A percentile compares a stretch with the other conserved stretches of the same genome.
These are phyloP conservation scores for Nixonia krombeini DNA, from an alignment of 1,140 invertebrate genomes.

Conservation along the genomic window DNA sequence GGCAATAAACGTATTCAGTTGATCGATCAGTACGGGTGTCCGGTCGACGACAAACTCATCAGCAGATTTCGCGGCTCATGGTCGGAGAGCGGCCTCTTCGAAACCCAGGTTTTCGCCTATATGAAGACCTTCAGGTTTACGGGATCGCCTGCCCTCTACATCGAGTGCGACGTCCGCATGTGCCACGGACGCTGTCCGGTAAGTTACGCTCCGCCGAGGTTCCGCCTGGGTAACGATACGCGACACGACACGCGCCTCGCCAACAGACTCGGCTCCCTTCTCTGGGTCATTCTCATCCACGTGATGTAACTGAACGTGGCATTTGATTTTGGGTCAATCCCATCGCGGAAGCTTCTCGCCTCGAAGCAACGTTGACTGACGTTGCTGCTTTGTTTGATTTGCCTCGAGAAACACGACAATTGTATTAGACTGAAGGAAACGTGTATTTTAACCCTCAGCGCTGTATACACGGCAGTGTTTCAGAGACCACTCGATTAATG, in stretches of 20 bases:
- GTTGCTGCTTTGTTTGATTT: too few species aligned
- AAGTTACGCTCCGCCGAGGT: constrained; percentile 42
- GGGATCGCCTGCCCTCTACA: constrained; percentile 92
- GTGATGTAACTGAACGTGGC: constrained; percentile 7
- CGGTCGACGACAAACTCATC: constrained; percentile 93
- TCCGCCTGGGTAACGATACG: constrained; percentile 29
- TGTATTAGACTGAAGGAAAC: too few species aligned
- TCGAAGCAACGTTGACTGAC: too few species aligned
- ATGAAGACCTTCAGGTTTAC: constrained; percentile 97
- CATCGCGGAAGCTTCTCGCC: background rate
- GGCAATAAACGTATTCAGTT: constrained; percentile 91
- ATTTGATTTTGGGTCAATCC: background rate
- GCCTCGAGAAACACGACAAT: too few species aligned
- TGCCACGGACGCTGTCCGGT: constrained; percentile 94
- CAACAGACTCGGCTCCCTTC: background rate
- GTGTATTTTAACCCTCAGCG: too few species aligned
- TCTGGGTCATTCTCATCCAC: constrained; percentile 3
- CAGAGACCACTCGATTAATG: too few species aligned
- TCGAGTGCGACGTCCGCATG: constrained; percentile 95
- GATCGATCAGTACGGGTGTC: constrained; percentile 95
- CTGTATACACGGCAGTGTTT: too few species aligned
- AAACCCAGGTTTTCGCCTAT: constrained; percentile 94
- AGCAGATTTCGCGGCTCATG: constrained; percentile 93
- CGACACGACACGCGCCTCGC: constrained; percentile 2
- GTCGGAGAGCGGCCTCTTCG: constrained; percentile 90